phyloP scores from a whole-genome alignment of 2,888 invertebrate genomes.

The Taenaris catops region DNA sequence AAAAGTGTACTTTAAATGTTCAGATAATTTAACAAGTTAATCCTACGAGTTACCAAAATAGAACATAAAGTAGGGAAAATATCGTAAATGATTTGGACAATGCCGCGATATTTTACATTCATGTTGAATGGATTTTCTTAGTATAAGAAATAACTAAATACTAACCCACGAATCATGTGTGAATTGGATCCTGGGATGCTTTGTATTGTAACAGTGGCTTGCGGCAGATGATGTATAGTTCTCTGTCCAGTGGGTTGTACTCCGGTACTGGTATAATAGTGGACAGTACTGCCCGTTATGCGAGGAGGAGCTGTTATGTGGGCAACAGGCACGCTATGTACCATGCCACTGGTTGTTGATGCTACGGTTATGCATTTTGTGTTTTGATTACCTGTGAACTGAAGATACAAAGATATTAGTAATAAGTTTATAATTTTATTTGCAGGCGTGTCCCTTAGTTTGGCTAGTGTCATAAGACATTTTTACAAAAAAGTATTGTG shows the following conservation, averaged over 20 bases:
- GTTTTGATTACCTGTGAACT: slow-evolving; percentile 52
- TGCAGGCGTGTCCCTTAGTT: too few relatives aligned
- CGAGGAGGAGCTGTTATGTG: slow-evolving; percentile 59
- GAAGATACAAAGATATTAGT: slow-evolving; percentile 15
- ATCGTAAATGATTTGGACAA: too few relatives aligned
- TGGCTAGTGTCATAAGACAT: too few relatives aligned
- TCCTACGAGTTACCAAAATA: too few relatives aligned
- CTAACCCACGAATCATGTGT: slow-evolving; percentile 63
- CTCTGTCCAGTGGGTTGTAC: slow-evolving; percentile 33
- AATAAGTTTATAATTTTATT: too few relatives aligned
- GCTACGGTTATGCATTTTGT: slow-evolving; percentile 71
- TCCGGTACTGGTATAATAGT: slow-evolving; percentile 31
- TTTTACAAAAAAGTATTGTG: too few relatives aligned
- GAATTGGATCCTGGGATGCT: slow-evolving; percentile 58
- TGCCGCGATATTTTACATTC: too few relatives aligned
- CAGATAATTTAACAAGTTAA: too few relatives aligned
- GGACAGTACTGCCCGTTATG: slow-evolving; percentile 55
- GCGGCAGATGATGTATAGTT: slow-evolving; percentile 55
- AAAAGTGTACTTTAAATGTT: too few relatives aligned
- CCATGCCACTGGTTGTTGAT: slow-evolving; percentile 66
- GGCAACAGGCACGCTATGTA: slow-evolving; percentile 67
- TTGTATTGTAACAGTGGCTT: slow-evolving; percentile 64
- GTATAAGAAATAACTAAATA: too few relatives aligned
- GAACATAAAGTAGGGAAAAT: too few relatives aligned
- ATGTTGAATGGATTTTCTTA: too few relatives aligned